Evolutionary conservation across 2,113 vertebrate species (phyloP).

Genomic region (Plectropomus leopardus): DNA sequence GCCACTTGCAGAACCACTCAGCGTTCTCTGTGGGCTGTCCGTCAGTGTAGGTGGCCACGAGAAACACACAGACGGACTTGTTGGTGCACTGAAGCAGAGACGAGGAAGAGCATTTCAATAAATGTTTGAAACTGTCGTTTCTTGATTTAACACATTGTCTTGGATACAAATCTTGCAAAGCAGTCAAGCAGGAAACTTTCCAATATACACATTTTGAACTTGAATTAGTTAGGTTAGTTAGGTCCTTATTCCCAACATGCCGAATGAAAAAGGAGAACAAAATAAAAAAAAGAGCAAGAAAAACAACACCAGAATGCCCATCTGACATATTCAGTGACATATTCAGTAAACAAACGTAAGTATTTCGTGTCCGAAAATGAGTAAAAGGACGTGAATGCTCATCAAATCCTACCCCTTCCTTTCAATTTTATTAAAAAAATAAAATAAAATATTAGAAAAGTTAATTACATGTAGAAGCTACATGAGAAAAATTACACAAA

Average conservation of each 20-base stretch:
- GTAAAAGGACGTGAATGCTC: too few relatives aligned
- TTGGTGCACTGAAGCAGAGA: slow-evolving; percentile 80
- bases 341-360: too few relatives aligned
- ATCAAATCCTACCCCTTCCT: too few relatives aligned
- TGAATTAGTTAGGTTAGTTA: too few relatives aligned
- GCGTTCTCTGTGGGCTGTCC: slow-evolving; percentile 89
- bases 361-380: too few relatives aligned
- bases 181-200: background rate
- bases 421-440: too few relatives aligned
- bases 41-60: slow-evolving; percentile 92
- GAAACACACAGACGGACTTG: slow-evolving; percentile 89
- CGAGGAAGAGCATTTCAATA: background rate
- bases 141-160: background rate
- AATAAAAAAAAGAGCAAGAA: too few relatives aligned
- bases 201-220: background rate
- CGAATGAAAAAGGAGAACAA: too few relatives aligned
- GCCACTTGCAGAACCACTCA: slow-evolving; percentile 95
- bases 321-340: too few relatives aligned
- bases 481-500: background rate
- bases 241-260: too few relatives aligned
- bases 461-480: background rate
- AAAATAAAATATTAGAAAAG: too few relatives aligned
- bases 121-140: background rate
- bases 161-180: background rate
- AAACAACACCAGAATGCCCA: too few relatives aligned